phyloP scores from a whole-genome alignment of 1,140 invertebrate species.

The Megalopta genalis region DNA sequence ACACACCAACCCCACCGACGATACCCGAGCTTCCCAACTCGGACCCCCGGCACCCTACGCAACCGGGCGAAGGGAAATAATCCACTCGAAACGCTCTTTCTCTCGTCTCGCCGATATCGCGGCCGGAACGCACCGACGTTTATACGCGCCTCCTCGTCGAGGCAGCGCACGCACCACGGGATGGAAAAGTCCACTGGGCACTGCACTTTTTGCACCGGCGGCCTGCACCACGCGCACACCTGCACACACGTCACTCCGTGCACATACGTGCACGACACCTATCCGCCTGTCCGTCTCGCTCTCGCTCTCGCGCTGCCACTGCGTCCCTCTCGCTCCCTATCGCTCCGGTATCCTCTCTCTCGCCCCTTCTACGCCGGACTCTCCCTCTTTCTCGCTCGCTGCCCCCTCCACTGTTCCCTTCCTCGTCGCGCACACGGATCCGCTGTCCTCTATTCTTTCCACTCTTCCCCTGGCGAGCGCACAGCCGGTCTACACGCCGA shows the following conservation, averaged over 20 bases:
- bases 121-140: constrained; percentile 41
- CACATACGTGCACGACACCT: constrained; percentile 48
- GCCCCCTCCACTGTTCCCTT: constrained; percentile 5
- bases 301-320: neutral
- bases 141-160: constrained; percentile 28
- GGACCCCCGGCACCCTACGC: neutral
- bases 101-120: constrained; percentile 30
- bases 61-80: neutral
- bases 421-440: neutral
- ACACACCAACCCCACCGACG: too few relatives aligned
- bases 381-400: neutral
- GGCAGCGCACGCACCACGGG: constrained; percentile 8
- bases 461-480: constrained; percentile 25
- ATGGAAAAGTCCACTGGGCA: constrained; percentile 63
- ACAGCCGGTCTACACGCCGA: constrained; percentile 56
- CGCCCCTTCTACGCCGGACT: neutral
- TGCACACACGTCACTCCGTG: constrained; percentile 47
- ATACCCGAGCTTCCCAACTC: too few relatives aligned
- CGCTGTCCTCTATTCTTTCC: constrained; percentile 18
- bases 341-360: neutral
- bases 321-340: constrained; percentile 2
- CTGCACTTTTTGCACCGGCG: constrained; percentile 56
- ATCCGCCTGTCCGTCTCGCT: constrained; percentile 30
- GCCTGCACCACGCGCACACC: constrained; percentile 54
- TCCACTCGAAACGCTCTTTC: neutral